These are phyloP conservation scores for Caenorhabditis sp. DNA, from an alignment of 2,888 invertebrate genomes.

Conservation along the genomic window DNA sequence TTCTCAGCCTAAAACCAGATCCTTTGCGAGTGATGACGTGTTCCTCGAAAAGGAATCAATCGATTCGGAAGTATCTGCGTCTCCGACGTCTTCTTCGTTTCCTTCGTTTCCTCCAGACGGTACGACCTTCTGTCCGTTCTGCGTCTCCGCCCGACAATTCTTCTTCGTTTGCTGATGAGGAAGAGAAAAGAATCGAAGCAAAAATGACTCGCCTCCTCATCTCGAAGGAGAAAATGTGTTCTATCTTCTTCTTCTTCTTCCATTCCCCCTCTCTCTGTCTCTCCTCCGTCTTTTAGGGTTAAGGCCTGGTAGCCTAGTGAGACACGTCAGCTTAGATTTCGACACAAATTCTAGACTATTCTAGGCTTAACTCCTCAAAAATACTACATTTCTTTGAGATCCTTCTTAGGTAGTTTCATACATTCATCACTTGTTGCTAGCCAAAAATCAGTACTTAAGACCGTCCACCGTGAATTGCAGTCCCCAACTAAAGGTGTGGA, in stretches of 20 bases:
- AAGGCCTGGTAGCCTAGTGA: no score
- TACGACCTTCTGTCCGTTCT: not conserved
- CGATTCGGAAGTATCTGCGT: not conserved
- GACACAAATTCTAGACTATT: not conserved
- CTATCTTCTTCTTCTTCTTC: not conserved
- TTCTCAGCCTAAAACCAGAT: not conserved
- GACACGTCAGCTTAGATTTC: conserved; percentile 7
- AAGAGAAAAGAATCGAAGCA: no score
- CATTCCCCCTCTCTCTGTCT: not conserved
- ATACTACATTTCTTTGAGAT: not conserved
- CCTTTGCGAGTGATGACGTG: not conserved
- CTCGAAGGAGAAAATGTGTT: no score
- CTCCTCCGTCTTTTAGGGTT: not conserved
- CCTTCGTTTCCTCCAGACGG: not conserved
- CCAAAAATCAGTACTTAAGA: no score
- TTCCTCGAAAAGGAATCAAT: not conserved
- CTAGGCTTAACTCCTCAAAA: no score
- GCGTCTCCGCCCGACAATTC: no score
- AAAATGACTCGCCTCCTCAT: no score
- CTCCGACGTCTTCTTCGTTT: not conserved
- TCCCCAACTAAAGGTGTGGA: no score
- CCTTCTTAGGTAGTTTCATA: no score
- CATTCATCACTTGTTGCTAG: no score
- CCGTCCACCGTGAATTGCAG: no score
- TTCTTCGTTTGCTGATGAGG: no score